phyloP scores from a whole-genome alignment of 2,888 invertebrate genomes.

The Sarcophaga rosellei region DNA sequence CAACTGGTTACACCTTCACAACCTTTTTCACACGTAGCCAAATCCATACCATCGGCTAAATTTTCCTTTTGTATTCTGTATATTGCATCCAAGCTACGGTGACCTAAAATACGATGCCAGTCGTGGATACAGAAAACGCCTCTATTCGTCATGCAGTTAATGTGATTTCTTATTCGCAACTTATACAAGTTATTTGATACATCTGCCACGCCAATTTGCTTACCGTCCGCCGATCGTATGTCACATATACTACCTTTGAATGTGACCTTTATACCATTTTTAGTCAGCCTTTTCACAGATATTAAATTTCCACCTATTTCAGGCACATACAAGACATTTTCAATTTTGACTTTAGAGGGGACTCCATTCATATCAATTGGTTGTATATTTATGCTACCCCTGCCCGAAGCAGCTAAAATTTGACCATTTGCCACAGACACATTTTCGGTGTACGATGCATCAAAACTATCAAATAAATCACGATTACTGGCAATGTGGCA shows the following conservation, averaged over 20 bases:
- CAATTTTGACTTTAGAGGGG: background rate
- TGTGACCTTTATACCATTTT: conserved; percentile 15
- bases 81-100: conserved; percentile 63
- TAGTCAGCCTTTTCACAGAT: conserved; percentile 40
- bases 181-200: conserved; percentile 32
- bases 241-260: conserved; percentile 48
- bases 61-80: conserved; percentile 12
- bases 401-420: conserved; percentile 45
- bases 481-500: conserved; percentile 57
- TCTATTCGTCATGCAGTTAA: background rate
- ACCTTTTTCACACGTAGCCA: conserved; percentile 59
- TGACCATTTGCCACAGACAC: conserved; percentile 60
- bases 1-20: conserved; percentile 35
- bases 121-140: conserved; percentile 14
- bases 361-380: conserved; percentile 41
- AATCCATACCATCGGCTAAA: conserved; percentile 55
- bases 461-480: conserved; percentile 48
- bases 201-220: conserved; percentile 13
- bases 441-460: conserved; percentile 35
- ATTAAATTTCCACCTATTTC: conserved; percentile 57
- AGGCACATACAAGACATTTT: conserved; percentile 63
- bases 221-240: conserved; percentile 9
- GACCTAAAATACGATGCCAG: conserved; percentile 69
- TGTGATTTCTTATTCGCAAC: conserved; percentile 18
- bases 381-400: conserved; percentile 39